Base-by-base conservation (phyloP, 2,113 vertebrate species). In the Scortum barcoo region DNA sequence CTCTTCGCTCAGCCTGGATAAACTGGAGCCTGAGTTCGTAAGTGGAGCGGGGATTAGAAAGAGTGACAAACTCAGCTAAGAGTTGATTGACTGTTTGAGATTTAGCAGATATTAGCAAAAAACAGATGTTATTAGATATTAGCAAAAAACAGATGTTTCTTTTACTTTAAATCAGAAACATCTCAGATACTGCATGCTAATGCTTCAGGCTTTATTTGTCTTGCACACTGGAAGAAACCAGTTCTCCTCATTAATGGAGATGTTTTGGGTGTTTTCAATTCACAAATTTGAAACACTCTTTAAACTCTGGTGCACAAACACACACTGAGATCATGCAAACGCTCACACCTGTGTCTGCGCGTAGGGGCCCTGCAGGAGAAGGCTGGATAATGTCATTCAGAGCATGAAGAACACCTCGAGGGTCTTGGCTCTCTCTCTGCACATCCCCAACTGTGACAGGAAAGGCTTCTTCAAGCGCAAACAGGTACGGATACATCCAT, bases 401-500 rank as follows among this genome's bases (percentile, higher is more conserved):
- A 96, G 96, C 85, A 96, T 99, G 92, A 99, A 98, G 88, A 95
- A 96, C 83, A 96, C 96, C 38, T 94, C 94, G 19, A 94, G 96
- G 58, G 96, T 99, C 89, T 94, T 97, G 57, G 96, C 97, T 48
- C 95, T 97, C 0, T 96, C 97, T 0, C 94, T 99, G 79, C 97
- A 99, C 83, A 94, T 99, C 82, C 98, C 98, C 80, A 99, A 99
- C 95, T 99, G 98, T 0, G 98, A 99, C 95, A 97, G 97, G 84
- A 99, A 98, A 86, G 98, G 98, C 36, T 99, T 99, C 94, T 99
- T 97, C 95, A 99, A 99, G 92, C 97, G 97, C 88, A 99, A 99
- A 94, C 98, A 99, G 97, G 98, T 99, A 91, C 2, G 48, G 12
- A 78, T 5, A 2, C 24, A 7, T 13, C 5, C 14, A 28, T 9